Conservation (phyloP, 2,888 invertebrate genomes). For the Deroplatys truncata region DNA sequence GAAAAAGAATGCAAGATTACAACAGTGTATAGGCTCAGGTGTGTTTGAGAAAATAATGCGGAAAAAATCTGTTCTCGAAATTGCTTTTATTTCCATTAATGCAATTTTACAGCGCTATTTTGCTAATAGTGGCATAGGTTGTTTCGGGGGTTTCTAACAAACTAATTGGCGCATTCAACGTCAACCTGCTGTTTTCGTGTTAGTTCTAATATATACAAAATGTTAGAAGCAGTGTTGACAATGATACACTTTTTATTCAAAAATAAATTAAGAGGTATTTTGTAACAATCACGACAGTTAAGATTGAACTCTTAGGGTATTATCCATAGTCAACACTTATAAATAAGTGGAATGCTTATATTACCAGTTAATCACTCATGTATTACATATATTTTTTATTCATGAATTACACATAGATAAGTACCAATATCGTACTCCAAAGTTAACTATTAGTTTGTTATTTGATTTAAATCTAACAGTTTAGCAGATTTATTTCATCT, state of each 20-base stretch:
- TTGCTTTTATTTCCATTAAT: not conserved
- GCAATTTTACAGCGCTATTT: not conserved
- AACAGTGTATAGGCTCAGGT: not conserved
- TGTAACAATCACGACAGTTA: not conserved
- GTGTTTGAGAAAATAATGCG: not conserved
- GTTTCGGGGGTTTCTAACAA: not conserved
- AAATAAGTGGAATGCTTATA: no score
- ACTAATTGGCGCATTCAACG: not conserved
- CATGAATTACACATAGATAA: no score
- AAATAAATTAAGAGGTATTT: not conserved
- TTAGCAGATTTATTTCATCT: no score
- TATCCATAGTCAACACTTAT: no score
- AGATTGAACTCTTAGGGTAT: not conserved
- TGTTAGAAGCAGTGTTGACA: not conserved
- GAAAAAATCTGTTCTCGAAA: not conserved
- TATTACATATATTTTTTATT: no score
- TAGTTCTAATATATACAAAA: not conserved
- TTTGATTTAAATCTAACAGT: no score
- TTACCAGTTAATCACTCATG: no score
- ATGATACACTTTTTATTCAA: not conserved
- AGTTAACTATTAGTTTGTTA: no score
- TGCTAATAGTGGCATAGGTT: not conserved
- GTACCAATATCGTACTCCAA: no score
- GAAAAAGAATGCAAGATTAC: not conserved
- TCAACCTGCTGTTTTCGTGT: not conserved